These are phyloP conservation scores for Siniperca scherzeri DNA, from an alignment of 2,797 vertebrate genomes.

Conservation along the genomic window DNA sequence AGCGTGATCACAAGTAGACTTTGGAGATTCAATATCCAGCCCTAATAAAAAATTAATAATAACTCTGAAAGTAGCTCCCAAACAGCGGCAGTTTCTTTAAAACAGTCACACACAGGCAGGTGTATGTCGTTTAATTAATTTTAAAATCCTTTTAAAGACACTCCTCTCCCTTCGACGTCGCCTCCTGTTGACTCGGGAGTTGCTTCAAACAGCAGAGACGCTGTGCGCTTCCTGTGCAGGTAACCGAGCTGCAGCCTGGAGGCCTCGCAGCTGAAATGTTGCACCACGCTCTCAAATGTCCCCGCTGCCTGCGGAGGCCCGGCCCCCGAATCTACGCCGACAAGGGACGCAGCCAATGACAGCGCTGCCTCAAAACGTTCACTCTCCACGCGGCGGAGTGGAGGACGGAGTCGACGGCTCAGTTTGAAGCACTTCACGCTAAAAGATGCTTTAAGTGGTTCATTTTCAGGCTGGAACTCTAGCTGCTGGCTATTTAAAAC, in stretches of 20 bases:
- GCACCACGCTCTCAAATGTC: conserved; percentile 74
- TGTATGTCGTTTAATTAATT: no score
- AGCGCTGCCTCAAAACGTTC: conserved; percentile 37
- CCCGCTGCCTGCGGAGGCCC: conserved; percentile 28
- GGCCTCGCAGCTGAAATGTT: conserved; percentile 55
- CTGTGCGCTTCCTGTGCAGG: conserved; percentile 15
- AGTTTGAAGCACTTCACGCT: not conserved
- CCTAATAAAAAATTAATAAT: no score
- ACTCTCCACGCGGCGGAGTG: not conserved
- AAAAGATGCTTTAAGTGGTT: not conserved
- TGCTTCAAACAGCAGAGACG: not conserved
- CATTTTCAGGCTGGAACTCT: not conserved
- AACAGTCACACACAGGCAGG: no score
- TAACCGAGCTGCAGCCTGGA: not conserved
- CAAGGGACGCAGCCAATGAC: not conserved
- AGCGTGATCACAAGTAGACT: no score
- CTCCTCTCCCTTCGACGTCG: not conserved
- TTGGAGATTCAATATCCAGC: not conserved
- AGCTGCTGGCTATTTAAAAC: no score
- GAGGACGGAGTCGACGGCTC: no score
- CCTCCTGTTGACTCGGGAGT: not conserved
- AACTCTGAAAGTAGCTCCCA: no score
- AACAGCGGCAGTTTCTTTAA: not conserved
- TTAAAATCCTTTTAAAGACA: no score
- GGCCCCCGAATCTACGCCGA: not conserved